phyloP scores from a whole-genome alignment of 2,113 vertebrate genomes.

The Theristicus caerulescens region DNA sequence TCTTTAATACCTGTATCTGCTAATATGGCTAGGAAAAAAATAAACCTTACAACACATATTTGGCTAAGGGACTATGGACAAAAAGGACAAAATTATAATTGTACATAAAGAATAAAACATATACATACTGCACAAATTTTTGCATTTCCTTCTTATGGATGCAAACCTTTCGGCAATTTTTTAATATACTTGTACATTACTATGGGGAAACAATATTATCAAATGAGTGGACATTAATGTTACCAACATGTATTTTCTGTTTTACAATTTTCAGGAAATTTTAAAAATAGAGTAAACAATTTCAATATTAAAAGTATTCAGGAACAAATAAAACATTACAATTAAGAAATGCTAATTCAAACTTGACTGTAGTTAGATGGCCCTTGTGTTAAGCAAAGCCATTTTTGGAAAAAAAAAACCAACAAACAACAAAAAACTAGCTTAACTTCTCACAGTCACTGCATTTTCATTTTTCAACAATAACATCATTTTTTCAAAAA shows the following conservation, averaged over 20 bases:
- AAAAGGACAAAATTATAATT: not conserved
- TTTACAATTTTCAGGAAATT: not conserved
- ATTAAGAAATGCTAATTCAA: not conserved
- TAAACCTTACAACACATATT: not conserved
- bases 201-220: not conserved
- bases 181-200: not conserved
- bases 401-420: not conserved
- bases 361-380: not conserved
- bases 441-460: not conserved
- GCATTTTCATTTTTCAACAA: not conserved
- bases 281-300: not conserved
- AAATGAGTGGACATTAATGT: not conserved
- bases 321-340: not conserved
- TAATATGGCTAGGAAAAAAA: not conserved
- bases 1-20: not conserved
- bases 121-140: not conserved
- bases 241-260: not conserved
- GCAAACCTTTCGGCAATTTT: not conserved
- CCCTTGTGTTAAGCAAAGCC: not conserved
- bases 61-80: not conserved
- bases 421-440: not conserved
- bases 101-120: not conserved
- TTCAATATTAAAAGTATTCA: not conserved
- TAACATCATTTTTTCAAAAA: not conserved
- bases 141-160: not conserved